Evolutionary conservation across 2,797 vertebrate species (phyloP).

Genomic region (Yasuhikotakia modesta): DNA sequence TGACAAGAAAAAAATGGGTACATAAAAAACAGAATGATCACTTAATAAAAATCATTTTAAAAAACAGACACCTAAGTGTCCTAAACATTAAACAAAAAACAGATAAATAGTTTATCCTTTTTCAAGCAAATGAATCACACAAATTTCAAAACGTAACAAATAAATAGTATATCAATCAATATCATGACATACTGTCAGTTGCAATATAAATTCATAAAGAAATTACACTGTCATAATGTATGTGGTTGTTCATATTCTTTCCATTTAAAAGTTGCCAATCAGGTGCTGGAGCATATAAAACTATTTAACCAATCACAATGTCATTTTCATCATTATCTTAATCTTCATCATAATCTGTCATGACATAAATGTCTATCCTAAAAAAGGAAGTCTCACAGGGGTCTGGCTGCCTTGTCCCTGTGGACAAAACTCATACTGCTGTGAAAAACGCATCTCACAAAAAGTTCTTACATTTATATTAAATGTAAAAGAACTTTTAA

Average conservation of each 20-base stretch:
- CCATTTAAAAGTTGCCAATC: too few species aligned
- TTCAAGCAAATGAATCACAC: not conserved
- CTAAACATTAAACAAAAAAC: too few species aligned
- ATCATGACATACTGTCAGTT: not conserved
- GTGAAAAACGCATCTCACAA: slow-evolving; percentile 15
- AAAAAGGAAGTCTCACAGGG: slow-evolving; percentile 1
- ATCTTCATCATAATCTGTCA: not conserved
- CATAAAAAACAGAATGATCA: not conserved
- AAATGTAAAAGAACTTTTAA: slow-evolving; percentile 16
- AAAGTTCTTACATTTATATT: not conserved
- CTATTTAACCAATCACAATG: too few species aligned
- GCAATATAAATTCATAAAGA: too few species aligned
- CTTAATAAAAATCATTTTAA: too few species aligned
- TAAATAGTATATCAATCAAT: too few species aligned
- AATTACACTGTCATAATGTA: too few species aligned
- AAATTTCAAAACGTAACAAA: too few species aligned
- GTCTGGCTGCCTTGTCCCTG: slow-evolving; percentile 4
- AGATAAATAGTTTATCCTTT: not conserved
- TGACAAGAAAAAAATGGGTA: not conserved
- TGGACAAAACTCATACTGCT: slow-evolving; percentile 13
- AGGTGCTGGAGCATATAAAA: too few species aligned
- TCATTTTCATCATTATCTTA: slow-evolving; percentile 4
- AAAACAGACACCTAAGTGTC: too few species aligned
- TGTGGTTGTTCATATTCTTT: too few species aligned
- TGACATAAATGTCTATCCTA: not conserved